Conservation (phyloP, 2,113 vertebrate species). For the Psilopogon haemacephalus region DNA sequence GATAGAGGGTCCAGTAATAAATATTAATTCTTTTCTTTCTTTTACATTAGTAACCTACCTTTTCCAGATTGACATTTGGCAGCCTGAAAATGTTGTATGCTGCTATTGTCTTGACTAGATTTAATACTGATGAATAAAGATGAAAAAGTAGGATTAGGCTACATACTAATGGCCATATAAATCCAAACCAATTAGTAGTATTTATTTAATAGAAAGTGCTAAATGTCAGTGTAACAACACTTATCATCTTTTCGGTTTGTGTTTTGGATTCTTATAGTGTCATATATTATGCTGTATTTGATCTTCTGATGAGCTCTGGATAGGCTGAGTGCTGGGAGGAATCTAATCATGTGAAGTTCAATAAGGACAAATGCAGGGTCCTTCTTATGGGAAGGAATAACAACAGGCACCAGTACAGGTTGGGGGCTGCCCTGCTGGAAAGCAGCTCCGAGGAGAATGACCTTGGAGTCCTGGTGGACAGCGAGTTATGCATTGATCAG, state of each 20-base stretch:
- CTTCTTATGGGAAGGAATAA: too few relatives aligned
- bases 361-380: too few relatives aligned
- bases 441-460: too few relatives aligned
- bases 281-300: not conserved
- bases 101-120: not conserved
- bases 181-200: not conserved
- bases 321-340: too few relatives aligned
- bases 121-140: not conserved
- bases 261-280: not conserved
- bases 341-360: too few relatives aligned
- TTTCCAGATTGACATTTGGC: not conserved
- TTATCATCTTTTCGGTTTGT: not conserved
- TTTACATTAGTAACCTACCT: not conserved
- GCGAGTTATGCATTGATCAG: too few relatives aligned
- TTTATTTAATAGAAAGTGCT: not conserved
- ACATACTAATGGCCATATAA: not conserved
- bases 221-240: not conserved
- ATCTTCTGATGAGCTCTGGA: not conserved
- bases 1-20: not conserved
- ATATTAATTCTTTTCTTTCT: not conserved
- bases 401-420: too few relatives aligned
- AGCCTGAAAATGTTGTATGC: not conserved
- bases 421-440: too few relatives aligned
- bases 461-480: too few relatives aligned
- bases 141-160: not conserved